These are phyloP conservation scores for Synergus japonicus DNA, from an alignment of 2,888 invertebrate species.

Conservation along the genomic window DNA sequence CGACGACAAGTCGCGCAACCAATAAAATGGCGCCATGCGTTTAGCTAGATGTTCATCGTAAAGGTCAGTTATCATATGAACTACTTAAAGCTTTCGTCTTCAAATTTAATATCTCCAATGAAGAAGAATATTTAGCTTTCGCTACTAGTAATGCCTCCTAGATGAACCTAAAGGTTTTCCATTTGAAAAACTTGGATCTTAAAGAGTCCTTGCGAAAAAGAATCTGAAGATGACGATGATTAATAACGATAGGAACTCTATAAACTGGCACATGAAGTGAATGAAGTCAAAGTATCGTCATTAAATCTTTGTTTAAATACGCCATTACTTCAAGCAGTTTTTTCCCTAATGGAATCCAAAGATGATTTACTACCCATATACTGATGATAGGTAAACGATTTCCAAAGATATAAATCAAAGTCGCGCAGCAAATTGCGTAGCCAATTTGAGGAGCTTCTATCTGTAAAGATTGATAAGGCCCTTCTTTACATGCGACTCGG, in stretches of 20 bases:
- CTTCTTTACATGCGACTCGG: neutral
- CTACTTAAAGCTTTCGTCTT: slow-evolving; percentile 33
- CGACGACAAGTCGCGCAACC: slow-evolving; percentile 54
- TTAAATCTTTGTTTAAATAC: neutral
- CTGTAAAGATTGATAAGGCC: slow-evolving; percentile 7
- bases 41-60: slow-evolving; percentile 53
- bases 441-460: neutral
- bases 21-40: slow-evolving; percentile 54
- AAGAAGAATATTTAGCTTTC: neutral
- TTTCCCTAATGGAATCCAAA: neutral
- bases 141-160: neutral
- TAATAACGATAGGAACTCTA: neutral
- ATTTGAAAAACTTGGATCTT: neutral
- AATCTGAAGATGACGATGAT: neutral
- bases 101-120: neutral
- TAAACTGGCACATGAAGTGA: neutral
- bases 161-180: neutral
- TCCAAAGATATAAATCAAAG: slow-evolving; percentile 15
- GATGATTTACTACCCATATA: slow-evolving; percentile 4
- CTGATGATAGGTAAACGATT: neutral
- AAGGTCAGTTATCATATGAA: slow-evolving; percentile 54
- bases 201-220: neutral
- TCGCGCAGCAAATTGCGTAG: neutral
- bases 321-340: neutral
- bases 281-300: neutral